Percentiles rank a stretch among this genome's conserved stretches.
Evolutionary conservation across 2,888 invertebrate genomes (phyloP).

Genomic region (Drosophila histrio): DNA sequence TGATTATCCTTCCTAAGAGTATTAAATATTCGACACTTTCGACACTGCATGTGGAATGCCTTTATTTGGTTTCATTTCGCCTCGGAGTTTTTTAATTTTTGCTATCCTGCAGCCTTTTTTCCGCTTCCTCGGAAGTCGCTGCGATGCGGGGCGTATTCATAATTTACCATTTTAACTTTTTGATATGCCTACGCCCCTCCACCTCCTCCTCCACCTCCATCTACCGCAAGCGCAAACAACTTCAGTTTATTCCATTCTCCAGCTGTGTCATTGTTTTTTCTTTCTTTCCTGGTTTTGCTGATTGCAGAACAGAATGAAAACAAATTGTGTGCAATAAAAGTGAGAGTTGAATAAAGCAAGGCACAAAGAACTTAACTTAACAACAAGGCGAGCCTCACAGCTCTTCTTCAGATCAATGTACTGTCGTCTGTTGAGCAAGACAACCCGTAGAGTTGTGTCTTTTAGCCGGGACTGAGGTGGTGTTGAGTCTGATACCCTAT

Average conservation of each 20-base stretch:
- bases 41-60: background rate
- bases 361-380: constrained; percentile 12
- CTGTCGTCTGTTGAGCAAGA: background rate
- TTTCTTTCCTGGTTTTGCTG: constrained; percentile 13
- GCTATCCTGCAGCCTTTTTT: constrained; percentile 62
- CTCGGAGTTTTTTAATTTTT: constrained; percentile 60
- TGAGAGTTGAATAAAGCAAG: constrained; percentile 32
- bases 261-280: constrained; percentile 11
- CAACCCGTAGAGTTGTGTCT: constrained; percentile 4
- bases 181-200: constrained; percentile 17
- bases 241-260: background rate
- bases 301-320: constrained; percentile 48
- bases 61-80: constrained; percentile 51
- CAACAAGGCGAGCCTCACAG: background rate
- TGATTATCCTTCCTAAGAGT: no score
- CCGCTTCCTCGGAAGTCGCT: constrained; percentile 23
- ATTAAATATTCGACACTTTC: constrained; percentile 1
- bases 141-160: constrained; percentile 21
- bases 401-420: constrained; percentile 21
- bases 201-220: no score
- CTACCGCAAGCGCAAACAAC: background rate
- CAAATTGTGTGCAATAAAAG: constrained; percentile 56
- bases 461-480: background rate
- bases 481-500: no score
- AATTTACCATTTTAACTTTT: constrained; percentile 54